A percentile compares a stretch with the other conserved stretches of the same genome.
phyloP scores from a whole-genome alignment of 1,140 invertebrate species.

The Cotesia chilonis region DNA sequence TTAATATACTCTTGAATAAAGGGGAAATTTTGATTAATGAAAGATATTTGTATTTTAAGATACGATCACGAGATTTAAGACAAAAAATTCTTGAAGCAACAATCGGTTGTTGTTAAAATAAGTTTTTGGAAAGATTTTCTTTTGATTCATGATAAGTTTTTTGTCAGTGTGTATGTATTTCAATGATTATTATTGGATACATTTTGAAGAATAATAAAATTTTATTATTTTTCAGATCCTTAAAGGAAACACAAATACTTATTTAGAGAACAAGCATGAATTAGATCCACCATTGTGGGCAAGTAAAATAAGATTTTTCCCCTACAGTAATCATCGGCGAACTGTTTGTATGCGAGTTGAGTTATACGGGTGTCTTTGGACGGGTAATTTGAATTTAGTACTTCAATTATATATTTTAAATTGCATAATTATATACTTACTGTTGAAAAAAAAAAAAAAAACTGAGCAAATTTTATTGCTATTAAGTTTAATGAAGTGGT shows the following conservation, averaged over 20 bases:
- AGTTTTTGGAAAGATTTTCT: too few species aligned
- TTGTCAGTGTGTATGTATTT: too few species aligned
- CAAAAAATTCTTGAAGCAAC: too few species aligned
- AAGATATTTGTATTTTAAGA: too few species aligned
- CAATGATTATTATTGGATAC: neutral
- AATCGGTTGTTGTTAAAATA: too few species aligned
- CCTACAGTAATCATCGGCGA: slow-evolving; percentile 76
- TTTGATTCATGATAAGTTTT: too few species aligned
- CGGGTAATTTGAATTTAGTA: slow-evolving; percentile 61
- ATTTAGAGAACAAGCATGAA: slow-evolving; percentile 79
- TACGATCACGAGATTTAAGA: too few species aligned
- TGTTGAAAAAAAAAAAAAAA: too few species aligned
- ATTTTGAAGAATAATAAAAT: slow-evolving; percentile 11
- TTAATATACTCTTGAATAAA: too few species aligned
- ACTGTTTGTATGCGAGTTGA: slow-evolving; percentile 84
- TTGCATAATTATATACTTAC: neutral
- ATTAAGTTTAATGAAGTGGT: neutral
- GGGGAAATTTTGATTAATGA: too few species aligned
- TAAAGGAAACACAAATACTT: slow-evolving; percentile 89
- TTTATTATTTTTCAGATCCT: slow-evolving; percentile 72
- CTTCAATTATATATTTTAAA: neutral
- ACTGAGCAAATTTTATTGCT: neutral
- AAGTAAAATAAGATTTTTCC: slow-evolving; percentile 77
- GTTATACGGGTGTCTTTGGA: slow-evolving; percentile 78
- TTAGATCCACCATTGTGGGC: slow-evolving; percentile 79